Conservation (phyloP, 1,140 invertebrate genomes). For the Cherax destructor region DNA sequence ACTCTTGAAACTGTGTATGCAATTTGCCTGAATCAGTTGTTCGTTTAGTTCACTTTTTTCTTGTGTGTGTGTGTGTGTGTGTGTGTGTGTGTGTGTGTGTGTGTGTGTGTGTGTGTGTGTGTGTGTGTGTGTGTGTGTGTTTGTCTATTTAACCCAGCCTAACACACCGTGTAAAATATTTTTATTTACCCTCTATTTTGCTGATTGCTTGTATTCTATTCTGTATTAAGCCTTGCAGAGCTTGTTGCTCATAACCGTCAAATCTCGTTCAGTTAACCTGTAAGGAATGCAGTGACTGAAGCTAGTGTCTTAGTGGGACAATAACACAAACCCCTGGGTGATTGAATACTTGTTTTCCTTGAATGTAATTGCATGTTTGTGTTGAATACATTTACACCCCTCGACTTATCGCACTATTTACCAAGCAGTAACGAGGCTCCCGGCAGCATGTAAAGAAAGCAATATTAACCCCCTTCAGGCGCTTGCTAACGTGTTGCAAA, state of each 20-base stretch:
- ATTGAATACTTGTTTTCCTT: not conserved
- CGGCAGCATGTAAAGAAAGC: not conserved
- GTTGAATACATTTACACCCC: not conserved
- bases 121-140: no score
- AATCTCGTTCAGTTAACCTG: not conserved
- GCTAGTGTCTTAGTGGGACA: not conserved
- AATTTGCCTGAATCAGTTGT: no score
- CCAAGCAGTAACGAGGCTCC: not conserved
- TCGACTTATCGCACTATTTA: no score
- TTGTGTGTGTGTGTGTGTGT: conserved; percentile 9
- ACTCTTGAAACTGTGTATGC: no score
- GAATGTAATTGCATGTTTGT: not conserved
- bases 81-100: conserved; percentile 24
- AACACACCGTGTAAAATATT: no score
- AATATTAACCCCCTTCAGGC: not conserved
- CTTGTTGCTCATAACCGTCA: not conserved
- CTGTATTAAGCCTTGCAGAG: not conserved
- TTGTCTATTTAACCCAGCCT: no score
- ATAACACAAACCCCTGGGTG: not conserved
- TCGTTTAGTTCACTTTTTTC: not conserved
- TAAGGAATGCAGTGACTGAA: not conserved
- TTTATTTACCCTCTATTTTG: no score
- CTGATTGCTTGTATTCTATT: no score
- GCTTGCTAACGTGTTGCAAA: not conserved
- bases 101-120: not conserved